A percentile compares a stretch with the other conserved stretches of the same genome.
Evolutionary conservation across 2,888 invertebrate species (phyloP).

Genomic region (Erebia palarica): DNA sequence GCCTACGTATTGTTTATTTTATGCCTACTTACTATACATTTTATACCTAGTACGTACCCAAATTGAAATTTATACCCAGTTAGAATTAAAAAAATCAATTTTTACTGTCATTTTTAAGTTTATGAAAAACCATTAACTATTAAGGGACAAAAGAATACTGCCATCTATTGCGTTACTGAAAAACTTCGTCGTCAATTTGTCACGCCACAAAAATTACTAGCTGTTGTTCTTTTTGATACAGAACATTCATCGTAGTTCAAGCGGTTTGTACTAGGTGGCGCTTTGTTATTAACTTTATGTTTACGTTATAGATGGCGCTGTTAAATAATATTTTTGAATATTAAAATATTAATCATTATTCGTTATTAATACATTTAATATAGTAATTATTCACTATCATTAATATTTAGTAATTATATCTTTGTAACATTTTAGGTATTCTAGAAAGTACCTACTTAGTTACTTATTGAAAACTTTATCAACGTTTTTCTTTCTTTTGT

Average conservation of each 20-base stretch:
- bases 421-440: too few relatives aligned
- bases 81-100: too few relatives aligned
- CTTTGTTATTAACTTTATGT: neutral
- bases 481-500: slow-evolving; percentile 55
- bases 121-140: too few relatives aligned
- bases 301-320: neutral
- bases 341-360: too few relatives aligned
- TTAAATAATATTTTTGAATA: neutral
- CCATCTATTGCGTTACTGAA: neutral
- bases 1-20: neutral
- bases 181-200: neutral
- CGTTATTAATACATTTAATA: too few relatives aligned
- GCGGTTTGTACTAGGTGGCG: slow-evolving; percentile 4
- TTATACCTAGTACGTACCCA: neutral
- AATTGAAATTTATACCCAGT: neutral
- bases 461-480: too few relatives aligned
- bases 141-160: neutral
- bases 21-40: too few relatives aligned
- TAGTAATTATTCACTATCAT: too few relatives aligned
- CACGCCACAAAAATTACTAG: neutral
- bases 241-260: neutral
- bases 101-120: too few relatives aligned
- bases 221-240: neutral
- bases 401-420: too few relatives aligned
- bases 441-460: too few relatives aligned